Evolutionary conservation across 2,888 invertebrate species (phyloP), one percentile per base, ranked within the genome.

Genomic region (Baccha elongata): DNA sequence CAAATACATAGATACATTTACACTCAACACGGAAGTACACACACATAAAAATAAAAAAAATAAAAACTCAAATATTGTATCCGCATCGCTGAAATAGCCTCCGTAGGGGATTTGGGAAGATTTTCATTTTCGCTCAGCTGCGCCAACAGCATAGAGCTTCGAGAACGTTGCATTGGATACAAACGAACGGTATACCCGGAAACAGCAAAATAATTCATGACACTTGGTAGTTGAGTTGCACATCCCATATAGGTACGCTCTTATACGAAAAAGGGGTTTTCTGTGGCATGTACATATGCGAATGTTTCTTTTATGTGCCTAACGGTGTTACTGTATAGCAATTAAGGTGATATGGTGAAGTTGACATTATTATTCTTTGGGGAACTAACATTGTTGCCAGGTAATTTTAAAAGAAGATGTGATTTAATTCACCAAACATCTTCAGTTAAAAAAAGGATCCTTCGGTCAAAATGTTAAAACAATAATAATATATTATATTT

Each of bases 161-260:
- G 11, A 35, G 8, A 48, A 60, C 23, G 67, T 64, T 64, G 55
- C 40, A 62, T 60, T 73, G 6, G 17, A 29, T 10, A 46, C 46
- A 50, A 42, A 23, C 37, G 26, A 58, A 58, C 23, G 15, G 40
- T 48, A 37, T 52, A 50, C 10, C 35, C 37, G 35, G 17, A 64
- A 69, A 60, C 50, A 50, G 17, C 6, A 37, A 69, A 80, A 75
- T 80, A 69, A 69, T 75, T 69, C 64, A 80, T 64, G 64, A 50
- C 68, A 79, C 37, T 60, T 19, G 29, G 29, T 44, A 26, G 60
- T 29, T 15, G 26, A 44, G 29, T 19, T 44, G 19, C 60, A 60
- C 26, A 37, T 17, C 19, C 19, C 19, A 0, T 53, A 35, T 17
- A 10, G 26, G 6, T 42, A 40, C 6, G 29, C 44, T 60, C 29